These are phyloP conservation scores for Geophilus truncorum DNA, from an alignment of 2,888 invertebrate genomes.

Conservation along the genomic window DNA sequence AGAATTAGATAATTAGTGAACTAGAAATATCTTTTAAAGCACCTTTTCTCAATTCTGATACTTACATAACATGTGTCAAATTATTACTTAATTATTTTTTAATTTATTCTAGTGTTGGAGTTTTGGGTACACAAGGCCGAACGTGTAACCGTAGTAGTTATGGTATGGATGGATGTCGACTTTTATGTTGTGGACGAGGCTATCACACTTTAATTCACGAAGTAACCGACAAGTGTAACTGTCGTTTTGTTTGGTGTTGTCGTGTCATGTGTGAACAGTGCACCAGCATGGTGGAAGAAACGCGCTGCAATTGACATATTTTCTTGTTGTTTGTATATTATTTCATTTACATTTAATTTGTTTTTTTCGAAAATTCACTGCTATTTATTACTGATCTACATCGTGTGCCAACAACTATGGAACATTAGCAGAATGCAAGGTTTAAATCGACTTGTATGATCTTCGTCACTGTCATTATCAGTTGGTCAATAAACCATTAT, in stretches of 20 bases:
- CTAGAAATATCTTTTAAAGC: too few relatives aligned
- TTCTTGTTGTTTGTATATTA: not conserved
- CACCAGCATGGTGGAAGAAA: conserved; percentile 70
- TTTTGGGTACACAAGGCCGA: conserved; percentile 74
- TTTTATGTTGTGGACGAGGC: conserved; percentile 83
- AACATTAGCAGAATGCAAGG: too few relatives aligned
- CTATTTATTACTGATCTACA: not conserved
- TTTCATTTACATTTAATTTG: not conserved
- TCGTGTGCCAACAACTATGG: not conserved
- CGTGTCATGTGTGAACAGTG: conserved; percentile 79
- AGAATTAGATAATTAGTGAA: too few relatives aligned
- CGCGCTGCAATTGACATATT: conserved; percentile 77
- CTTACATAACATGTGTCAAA: not conserved
- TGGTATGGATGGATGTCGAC: conserved; percentile 77
- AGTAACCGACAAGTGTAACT: conserved; percentile 80
- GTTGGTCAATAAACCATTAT: not conserved
- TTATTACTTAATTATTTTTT: not conserved
- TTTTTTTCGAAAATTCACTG: not conserved
- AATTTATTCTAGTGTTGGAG: conserved; percentile 60
- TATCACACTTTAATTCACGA: conserved; percentile 76
- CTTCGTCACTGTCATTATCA: not conserved
- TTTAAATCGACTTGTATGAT: too few relatives aligned
- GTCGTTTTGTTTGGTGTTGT: conserved; percentile 89
- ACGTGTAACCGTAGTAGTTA: conserved; percentile 77
- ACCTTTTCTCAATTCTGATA: not conserved